A percentile compares a stretch with the other conserved stretches of the same genome.
phyloP scores from a whole-genome alignment of 2,888 invertebrate species.

The Iphiclides podalirius region DNA sequence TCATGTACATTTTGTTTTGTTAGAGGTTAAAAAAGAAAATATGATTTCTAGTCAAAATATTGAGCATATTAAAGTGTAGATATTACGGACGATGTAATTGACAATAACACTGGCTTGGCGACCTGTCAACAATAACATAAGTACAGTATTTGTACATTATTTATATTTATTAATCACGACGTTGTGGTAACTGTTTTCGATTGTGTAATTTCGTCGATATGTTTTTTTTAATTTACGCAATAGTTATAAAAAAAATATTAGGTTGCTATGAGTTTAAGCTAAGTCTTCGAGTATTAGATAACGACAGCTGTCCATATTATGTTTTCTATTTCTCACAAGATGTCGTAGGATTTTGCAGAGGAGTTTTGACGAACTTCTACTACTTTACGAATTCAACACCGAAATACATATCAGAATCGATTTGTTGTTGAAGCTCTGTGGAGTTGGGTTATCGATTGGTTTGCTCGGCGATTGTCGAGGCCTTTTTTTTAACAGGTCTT shows the following conservation, averaged over 20 bases:
- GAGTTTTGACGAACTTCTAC: not conserved
- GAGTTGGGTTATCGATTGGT: not conserved
- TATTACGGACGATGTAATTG: constrained; percentile 74
- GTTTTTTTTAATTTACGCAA: constrained; percentile 23
- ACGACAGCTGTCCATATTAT: constrained; percentile 12
- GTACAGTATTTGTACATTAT: constrained; percentile 62
- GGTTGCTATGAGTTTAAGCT: constrained; percentile 23
- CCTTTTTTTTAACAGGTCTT: too few relatives aligned
- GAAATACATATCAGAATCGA: not conserved
- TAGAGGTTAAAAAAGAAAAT: constrained; percentile 65
- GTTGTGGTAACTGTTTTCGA: constrained; percentile 29
- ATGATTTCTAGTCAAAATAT: constrained; percentile 81
- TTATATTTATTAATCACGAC: constrained; percentile 31
- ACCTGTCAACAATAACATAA: constrained; percentile 39
- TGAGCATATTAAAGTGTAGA: constrained; percentile 77
- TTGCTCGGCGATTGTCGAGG: constrained; percentile 12
- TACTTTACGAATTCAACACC: not conserved
- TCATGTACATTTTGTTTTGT: constrained; percentile 74
- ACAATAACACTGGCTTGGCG: constrained; percentile 77
- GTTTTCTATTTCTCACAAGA: constrained; percentile 2
- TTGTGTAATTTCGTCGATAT: constrained; percentile 22
- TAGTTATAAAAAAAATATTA: constrained; percentile 26
- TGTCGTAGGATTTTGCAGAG: too few relatives aligned
- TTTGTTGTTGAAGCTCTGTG: not conserved
- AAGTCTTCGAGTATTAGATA: constrained; percentile 18